Evolutionary conservation across 2,113 vertebrate genomes (phyloP), one percentile per base, ranked within the genome.

Genomic region (Anser cygnoides): DNA sequence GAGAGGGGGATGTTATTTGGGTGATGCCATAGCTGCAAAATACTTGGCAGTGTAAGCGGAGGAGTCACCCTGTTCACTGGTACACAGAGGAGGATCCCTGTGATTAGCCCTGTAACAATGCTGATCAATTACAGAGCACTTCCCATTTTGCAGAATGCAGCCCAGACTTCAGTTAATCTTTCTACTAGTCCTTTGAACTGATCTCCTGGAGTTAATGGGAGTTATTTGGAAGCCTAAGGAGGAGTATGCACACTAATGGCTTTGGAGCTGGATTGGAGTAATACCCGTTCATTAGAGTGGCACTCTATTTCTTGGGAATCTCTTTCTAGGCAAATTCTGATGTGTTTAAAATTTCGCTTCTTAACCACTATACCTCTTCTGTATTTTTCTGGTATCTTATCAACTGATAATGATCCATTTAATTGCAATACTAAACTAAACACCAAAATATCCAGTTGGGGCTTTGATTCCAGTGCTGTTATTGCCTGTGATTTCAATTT

Each of bases 111-210:
- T 59, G 15, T 50, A 55, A 26, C 18, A 25, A 23, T 5, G 0
- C 0, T 0, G 25, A 74, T 80, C 79, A 17, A 3, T 81, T 39
- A 43, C 1, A 4, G 41, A 86, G 59, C 73, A n/a, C 52, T 85
- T 88, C 46, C 46, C 72, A 37, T 92, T 86, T 33, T 81, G 67
- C 76, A 88, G 31, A 55, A 33, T 37, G 33, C 77, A 33, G 49
- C 33, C 18, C 46, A 54, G 29, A 19, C 71, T 63, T 86, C 12
- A 63, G 19, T 46, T 92, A 8, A 84, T 92, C 59, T 80, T 3
- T 63, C 80, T 88, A 58, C 31, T 85, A 72, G 66, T 87, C 54
- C 87, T 89, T 73, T 73, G 41, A 41, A 21, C 52, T 88, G 85
- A 63, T 44, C 68, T 90, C 62, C 46, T 68, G 79, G 50, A 59